These are phyloP conservation scores for Nothura maculosa DNA, from an alignment of 2,797 vertebrate species.

Conservation along the genomic window DNA sequence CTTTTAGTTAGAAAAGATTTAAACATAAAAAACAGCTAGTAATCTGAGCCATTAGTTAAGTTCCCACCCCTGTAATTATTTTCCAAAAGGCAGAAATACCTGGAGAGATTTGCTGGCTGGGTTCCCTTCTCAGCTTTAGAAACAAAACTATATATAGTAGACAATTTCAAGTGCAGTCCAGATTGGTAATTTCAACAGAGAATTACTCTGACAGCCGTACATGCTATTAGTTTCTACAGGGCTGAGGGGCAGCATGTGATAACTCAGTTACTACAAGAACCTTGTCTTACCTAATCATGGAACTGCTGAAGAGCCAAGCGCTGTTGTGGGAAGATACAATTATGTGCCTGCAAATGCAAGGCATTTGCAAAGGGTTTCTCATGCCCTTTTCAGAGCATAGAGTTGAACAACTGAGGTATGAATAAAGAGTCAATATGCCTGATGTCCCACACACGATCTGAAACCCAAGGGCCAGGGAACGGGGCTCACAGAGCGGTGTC, in stretches of 20 bases:
- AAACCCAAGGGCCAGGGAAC: not conserved
- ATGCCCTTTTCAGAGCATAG: not conserved
- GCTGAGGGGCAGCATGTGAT: not conserved
- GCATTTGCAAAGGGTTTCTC: not conserved
- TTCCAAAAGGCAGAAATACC: not conserved
- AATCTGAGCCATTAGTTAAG: not conserved
- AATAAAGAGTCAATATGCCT: not conserved
- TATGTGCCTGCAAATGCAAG: not conserved
- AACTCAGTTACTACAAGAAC: conserved; percentile 13
- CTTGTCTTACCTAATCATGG: not conserved
- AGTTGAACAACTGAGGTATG: not conserved
- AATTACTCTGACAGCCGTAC: conserved; percentile 31
- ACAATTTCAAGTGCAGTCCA: not conserved
- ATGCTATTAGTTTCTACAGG: not conserved
- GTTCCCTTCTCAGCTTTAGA: not conserved
- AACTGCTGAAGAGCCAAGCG: not conserved
- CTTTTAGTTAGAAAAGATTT: not conserved
- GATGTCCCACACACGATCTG: not conserved
- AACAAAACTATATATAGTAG: not conserved
- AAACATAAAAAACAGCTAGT: too few relatives aligned
- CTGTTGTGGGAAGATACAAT: rapidly evolving
- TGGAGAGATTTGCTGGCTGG: rapidly evolving
- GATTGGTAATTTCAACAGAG: not conserved
- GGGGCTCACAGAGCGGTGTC: not conserved
- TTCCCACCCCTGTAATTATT: too few relatives aligned